phyloP scores from a whole-genome alignment of 2,888 invertebrate species.

The Alviniconcha strummeri region DNA sequence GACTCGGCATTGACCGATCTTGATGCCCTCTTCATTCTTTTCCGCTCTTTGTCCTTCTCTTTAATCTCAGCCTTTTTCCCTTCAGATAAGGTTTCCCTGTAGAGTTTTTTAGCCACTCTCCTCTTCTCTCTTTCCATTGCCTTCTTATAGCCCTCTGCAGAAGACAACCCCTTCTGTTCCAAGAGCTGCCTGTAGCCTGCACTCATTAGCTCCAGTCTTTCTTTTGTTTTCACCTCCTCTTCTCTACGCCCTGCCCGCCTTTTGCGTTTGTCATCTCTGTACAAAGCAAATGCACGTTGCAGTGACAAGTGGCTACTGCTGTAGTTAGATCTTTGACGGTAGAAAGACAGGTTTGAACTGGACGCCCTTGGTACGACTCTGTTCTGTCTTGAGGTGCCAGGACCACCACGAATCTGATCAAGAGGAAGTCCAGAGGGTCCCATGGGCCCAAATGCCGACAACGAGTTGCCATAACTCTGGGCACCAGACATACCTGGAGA shows the following conservation, averaged over 20 bases:
- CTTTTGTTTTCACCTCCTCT: not conserved
- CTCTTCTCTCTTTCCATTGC: constrained; percentile 24
- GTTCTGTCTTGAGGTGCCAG: constrained; percentile 4
- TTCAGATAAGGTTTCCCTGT: constrained; percentile 26
- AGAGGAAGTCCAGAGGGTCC: constrained; percentile 15
- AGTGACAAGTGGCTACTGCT: not conserved
- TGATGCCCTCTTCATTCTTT: constrained; percentile 22
- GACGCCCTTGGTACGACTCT: not conserved
- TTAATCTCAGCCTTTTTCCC: constrained; percentile 22
- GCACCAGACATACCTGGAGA: constrained; percentile 31
- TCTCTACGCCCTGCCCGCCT: not conserved
- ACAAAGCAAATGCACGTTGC: constrained; percentile 15
- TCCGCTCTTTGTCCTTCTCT: constrained; percentile 16
- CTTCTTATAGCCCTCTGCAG: constrained; percentile 9
- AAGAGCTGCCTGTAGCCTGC: not conserved
- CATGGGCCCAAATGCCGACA: constrained; percentile 22
- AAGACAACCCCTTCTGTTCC: not conserved
- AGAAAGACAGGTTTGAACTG: not conserved
- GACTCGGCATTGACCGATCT: not conserved
- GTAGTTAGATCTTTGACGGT: not conserved
- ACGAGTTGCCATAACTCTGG: constrained; percentile 29
- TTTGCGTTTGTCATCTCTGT: constrained; percentile 20
- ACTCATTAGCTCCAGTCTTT: constrained; percentile 20
- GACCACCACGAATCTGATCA: constrained; percentile 4
- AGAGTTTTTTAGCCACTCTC: constrained; percentile 22